A percentile compares a stretch with the other conserved stretches of the same genome.
phyloP scores from a whole-genome alignment of 2,797 vertebrate species.

The Pipistrellus kuhlii region DNA sequence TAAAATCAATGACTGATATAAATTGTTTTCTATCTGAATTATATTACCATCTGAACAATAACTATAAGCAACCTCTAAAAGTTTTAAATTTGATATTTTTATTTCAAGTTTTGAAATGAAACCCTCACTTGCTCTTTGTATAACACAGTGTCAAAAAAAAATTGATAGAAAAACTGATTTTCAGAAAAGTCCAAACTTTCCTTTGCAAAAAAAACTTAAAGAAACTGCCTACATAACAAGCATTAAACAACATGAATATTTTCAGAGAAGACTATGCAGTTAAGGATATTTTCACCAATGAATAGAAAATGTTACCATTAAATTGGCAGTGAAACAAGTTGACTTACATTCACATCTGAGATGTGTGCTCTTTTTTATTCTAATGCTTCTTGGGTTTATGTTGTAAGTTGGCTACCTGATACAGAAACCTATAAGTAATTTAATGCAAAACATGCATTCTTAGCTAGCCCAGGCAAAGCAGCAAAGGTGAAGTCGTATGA shows the following conservation, averaged over 20 bases:
- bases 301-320: constrained; percentile 31
- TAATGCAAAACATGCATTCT: constrained; percentile 71
- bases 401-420: constrained; percentile 66
- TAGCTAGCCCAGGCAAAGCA: constrained; percentile 71
- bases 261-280: constrained; percentile 14
- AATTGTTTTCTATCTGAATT: constrained; percentile 45
- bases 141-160: background rate
- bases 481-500: constrained; percentile 7
- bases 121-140: background rate
- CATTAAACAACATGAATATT: background rate
- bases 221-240: background rate
- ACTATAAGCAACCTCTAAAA: background rate
- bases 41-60: constrained; percentile 46
- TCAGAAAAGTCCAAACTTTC: background rate
- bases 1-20: background rate
- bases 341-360: constrained; percentile 66
- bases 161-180: background rate
- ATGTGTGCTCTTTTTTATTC: constrained; percentile 69
- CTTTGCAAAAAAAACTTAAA: constrained; percentile 22
- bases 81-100: constrained; percentile 27
- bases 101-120: constrained; percentile 45
- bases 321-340: constrained; percentile 47
- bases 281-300: constrained; percentile 18
- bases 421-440: constrained; percentile 71
- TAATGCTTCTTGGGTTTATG: constrained; percentile 61